Conservation (phyloP, 2,797 vertebrate genomes). For the Phoeniculus purpureus region DNA sequence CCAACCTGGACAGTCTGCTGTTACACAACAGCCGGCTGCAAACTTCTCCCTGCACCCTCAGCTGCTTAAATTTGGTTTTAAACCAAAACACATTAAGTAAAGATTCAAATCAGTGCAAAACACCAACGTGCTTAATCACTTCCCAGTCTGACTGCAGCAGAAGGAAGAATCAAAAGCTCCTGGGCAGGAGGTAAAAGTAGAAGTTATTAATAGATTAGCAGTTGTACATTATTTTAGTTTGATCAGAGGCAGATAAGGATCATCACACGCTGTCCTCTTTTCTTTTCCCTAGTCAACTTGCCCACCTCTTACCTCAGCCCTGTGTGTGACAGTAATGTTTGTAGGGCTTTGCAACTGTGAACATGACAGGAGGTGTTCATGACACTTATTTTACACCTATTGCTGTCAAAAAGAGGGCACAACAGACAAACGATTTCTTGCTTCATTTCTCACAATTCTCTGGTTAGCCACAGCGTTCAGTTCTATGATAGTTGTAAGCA, state of each 20-base stretch:
- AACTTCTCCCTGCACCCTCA: background rate
- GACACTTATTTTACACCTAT: background rate
- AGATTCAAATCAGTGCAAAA: background rate
- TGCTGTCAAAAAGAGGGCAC: background rate
- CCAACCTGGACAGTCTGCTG: background rate
- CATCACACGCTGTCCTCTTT: background rate
- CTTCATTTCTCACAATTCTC: background rate
- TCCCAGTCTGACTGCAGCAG: background rate
- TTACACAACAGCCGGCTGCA: background rate
- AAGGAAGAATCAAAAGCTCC: background rate
- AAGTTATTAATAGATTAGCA: background rate
- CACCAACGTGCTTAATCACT: background rate
- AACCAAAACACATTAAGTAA: background rate
- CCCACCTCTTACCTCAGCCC: background rate
- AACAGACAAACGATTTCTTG: background rate
- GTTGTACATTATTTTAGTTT: background rate
- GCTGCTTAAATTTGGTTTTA: background rate
- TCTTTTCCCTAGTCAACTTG: background rate
- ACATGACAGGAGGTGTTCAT: background rate
- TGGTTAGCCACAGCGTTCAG: background rate
- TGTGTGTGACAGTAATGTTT: background rate
- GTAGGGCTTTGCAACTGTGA: background rate
- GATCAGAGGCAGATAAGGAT: background rate
- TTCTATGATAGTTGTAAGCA: slow-evolving; percentile 12
- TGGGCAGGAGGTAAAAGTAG: background rate